phyloP scores from a whole-genome alignment of 2,113 vertebrate species.

The Heterotis niloticus region DNA sequence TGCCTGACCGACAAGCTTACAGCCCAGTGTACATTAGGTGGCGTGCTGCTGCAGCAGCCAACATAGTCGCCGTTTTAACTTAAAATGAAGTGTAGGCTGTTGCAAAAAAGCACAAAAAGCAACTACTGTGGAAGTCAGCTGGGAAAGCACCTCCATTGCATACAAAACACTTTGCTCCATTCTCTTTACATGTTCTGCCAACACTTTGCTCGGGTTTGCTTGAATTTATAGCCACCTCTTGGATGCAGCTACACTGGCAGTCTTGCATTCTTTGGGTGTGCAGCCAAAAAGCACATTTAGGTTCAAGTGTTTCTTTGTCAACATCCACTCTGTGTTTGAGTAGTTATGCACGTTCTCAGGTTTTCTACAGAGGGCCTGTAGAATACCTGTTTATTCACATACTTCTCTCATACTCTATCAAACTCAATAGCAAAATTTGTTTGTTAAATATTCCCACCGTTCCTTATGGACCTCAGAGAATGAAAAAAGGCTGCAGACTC shows the following conservation, averaged over 20 bases:
- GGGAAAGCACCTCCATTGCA: too few relatives aligned
- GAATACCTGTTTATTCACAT: too few relatives aligned
- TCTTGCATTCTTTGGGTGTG: not conserved
- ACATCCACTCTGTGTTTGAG: not conserved
- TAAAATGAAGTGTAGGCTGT: not conserved
- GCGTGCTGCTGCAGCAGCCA: not conserved
- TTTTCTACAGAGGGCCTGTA: too few relatives aligned
- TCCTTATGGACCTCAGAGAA: too few relatives aligned
- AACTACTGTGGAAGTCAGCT: not conserved
- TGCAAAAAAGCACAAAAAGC: not conserved
- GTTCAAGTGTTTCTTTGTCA: not conserved
- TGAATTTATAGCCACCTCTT: conserved; percentile 12
- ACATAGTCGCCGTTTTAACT: not conserved
- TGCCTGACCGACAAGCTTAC: too few relatives aligned
- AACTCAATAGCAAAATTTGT: too few relatives aligned
- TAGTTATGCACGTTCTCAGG: not conserved
- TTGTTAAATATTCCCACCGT: too few relatives aligned
- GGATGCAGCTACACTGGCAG: not conserved
- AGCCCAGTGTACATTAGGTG: not conserved
- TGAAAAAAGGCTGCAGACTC: too few relatives aligned
- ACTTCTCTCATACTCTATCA: too few relatives aligned
- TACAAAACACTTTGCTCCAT: not conserved
- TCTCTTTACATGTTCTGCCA: not conserved
- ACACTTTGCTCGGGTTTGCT: not conserved
- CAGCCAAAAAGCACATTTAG: conserved; percentile 2